These are phyloP conservation scores for Vulpes vulpes DNA, from an alignment of 2,113 vertebrate genomes.

Conservation along the genomic window DNA sequence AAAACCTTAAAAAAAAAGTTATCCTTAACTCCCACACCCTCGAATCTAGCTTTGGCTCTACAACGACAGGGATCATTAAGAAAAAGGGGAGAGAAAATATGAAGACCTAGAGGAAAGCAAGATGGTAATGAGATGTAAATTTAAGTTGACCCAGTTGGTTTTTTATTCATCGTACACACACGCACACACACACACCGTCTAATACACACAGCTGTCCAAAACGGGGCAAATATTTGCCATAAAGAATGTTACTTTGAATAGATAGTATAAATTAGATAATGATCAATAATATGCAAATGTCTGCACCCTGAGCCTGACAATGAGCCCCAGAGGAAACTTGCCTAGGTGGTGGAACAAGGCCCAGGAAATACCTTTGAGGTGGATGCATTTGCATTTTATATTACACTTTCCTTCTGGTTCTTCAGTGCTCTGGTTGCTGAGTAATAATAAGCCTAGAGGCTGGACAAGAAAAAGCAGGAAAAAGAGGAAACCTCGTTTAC, in stretches of 20 bases:
- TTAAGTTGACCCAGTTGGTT: neutral
- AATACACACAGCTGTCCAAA: neutral
- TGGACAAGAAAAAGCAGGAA: slow-evolving; percentile 35
- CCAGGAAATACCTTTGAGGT: neutral
- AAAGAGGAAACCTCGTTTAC: neutral
- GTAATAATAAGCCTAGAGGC: neutral
- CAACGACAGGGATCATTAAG: neutral
- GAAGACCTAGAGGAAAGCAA: slow-evolving; percentile 30
- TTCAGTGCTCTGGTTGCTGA: slow-evolving; percentile 30
- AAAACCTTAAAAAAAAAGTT: neutral
- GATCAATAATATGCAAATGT: neutral
- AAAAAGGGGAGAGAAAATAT: slow-evolving; percentile 21
- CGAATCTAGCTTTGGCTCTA: neutral
- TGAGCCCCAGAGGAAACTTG: neutral
- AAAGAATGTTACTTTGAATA: neutral
- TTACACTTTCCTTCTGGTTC: neutral
- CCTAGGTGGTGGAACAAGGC: neutral
- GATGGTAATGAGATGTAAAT: neutral
- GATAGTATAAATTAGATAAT: neutral
- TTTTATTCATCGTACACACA: neutral
- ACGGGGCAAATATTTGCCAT: neutral
- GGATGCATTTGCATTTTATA: neutral
- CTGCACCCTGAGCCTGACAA: neutral
- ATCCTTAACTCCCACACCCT: neutral
- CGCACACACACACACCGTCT: neutral